Percentiles rank a stretch among this genome's conserved stretches.
phyloP scores from a whole-genome alignment of 2,113 vertebrate genomes.

The Sinocyclocheilus maitianheensis region DNA sequence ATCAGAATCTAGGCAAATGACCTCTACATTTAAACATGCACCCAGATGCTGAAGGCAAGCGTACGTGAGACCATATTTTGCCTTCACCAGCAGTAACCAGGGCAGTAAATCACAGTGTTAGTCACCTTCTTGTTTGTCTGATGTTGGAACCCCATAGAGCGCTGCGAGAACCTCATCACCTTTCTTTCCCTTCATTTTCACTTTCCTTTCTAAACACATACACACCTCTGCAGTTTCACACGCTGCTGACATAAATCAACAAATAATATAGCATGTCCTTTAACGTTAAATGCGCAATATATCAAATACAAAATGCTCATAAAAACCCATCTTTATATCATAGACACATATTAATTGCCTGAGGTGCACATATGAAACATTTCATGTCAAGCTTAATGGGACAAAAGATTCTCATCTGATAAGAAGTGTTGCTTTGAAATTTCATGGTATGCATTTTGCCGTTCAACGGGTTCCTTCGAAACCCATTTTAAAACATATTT shows the following conservation, averaged over 20 bases:
- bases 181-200: slow-evolving; percentile 62
- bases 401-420: neutral
- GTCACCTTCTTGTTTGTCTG: slow-evolving; percentile 72
- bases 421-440: neutral
- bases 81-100: slow-evolving; percentile 54
- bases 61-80: slow-evolving; percentile 21
- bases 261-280: too few species aligned
- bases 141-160: slow-evolving; percentile 69
- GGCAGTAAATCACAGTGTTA: slow-evolving; percentile 70
- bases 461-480: neutral
- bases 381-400: neutral
- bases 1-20: neutral
- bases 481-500: neutral
- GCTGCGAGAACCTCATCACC: slow-evolving; percentile 73
- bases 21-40: neutral
- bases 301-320: neutral
- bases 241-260: slow-evolving; percentile 21
- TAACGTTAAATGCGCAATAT: neutral
- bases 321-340: neutral
- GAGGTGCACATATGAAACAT: neutral
- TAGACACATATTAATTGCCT: neutral
- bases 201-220: slow-evolving; percentile 63
- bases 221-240: slow-evolving; percentile 55
- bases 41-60: slow-evolving; percentile 27
- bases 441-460: neutral